A percentile compares a stretch with the other conserved stretches of the same genome.
These are phyloP conservation scores for Himalopsyche anomala DNA, from an alignment of 2,888 invertebrate genomes.

Conservation along the genomic window DNA sequence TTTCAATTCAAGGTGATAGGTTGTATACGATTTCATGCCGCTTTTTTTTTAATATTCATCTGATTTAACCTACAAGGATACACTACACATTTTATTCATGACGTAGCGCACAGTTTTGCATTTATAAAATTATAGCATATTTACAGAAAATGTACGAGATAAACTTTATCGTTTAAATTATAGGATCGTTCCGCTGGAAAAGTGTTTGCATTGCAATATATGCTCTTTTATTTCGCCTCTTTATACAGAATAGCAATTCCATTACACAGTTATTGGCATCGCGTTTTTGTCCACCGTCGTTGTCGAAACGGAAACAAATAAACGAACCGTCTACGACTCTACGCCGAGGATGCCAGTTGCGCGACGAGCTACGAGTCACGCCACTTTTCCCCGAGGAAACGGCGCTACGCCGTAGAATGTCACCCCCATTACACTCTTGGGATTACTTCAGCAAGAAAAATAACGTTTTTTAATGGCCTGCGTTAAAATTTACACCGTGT, in stretches of 20 bases:
- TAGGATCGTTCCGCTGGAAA: not conserved
- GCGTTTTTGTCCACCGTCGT: conserved; percentile 27
- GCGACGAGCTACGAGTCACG: conserved; percentile 49
- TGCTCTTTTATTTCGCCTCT: not conserved
- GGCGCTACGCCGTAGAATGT: conserved; percentile 48
- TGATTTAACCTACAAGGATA: no score
- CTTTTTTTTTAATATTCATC: no score
- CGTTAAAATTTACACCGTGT: conserved; percentile 16
- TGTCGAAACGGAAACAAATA: conserved; percentile 17
- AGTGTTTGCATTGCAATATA: not conserved
- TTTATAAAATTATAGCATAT: no score
- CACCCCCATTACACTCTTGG: conserved; percentile 47
- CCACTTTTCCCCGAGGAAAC: conserved; percentile 51
- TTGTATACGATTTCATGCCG: no score
- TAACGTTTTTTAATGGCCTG: conserved; percentile 15
- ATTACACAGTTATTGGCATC: conserved; percentile 40
- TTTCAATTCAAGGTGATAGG: no score
- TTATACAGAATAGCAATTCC: not conserved
- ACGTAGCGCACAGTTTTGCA: no score
- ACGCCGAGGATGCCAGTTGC: not conserved
- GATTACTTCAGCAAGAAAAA: conserved; percentile 42
- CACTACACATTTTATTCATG: no score
- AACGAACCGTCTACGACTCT: conserved; percentile 11
- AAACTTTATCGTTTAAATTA: not conserved
- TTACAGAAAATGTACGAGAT: no score